phyloP scores from a whole-genome alignment of 1,140 invertebrate species.

The Idris sp. region DNA sequence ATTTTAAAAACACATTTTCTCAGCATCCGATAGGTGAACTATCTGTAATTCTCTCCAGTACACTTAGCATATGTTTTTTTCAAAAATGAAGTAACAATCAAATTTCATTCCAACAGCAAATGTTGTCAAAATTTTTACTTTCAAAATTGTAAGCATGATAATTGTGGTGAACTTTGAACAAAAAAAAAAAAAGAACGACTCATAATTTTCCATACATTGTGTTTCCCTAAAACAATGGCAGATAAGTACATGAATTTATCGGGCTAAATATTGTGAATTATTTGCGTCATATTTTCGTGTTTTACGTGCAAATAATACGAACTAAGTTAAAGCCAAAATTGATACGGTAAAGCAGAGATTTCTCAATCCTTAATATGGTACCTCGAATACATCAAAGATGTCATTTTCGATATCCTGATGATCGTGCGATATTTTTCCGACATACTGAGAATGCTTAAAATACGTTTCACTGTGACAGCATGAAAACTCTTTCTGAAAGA shows the following conservation, averaged over 20 bases:
- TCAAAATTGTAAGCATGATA: no score
- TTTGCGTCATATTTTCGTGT: constrained; percentile 29
- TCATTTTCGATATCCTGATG: constrained; percentile 46
- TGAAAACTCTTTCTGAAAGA: constrained; percentile 28
- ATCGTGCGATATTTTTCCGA: constrained; percentile 38
- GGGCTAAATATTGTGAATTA: constrained; percentile 18
- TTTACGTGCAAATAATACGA: constrained; percentile 38
- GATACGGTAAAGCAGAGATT: constrained; percentile 35
- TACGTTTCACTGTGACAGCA: constrained; percentile 22
- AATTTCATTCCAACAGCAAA: neutral
- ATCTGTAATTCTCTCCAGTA: no score
- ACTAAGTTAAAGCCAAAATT: constrained; percentile 41
- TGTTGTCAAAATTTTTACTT: no score
- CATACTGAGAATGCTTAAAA: constrained; percentile 18
- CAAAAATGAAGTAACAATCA: no score
- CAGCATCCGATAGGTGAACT: constrained; percentile 17
- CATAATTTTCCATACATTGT: neutral
- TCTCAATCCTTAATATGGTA: constrained; percentile 29
- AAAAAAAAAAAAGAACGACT: no score
- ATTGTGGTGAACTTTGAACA: no score
- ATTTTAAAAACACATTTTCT: constrained; percentile 37
- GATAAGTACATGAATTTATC: constrained; percentile 15
- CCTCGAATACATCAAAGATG: constrained; percentile 33
- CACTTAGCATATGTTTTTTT: no score
- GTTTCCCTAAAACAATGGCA: constrained; percentile 7